These are phyloP conservation scores for Malurus cyaneus DNA, from an alignment of 2,113 vertebrate genomes.

Conservation along the genomic window DNA sequence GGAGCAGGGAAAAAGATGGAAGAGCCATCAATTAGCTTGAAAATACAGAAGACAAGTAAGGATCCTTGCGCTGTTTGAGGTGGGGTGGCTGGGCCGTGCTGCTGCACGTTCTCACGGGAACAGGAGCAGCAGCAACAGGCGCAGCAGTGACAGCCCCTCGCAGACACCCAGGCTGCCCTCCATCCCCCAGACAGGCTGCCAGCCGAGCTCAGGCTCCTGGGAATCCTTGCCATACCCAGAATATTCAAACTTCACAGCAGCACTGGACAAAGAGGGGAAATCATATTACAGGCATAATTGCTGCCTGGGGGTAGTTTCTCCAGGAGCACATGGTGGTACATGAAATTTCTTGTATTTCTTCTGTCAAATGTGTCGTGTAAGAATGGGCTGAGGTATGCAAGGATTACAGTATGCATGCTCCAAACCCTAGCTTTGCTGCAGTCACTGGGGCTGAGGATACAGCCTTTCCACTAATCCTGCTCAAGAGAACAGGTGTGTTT, in stretches of 20 bases:
- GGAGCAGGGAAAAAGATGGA: slow-evolving; percentile 13
- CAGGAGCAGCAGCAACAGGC: neutral
- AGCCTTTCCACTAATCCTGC: neutral
- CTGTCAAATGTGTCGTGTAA: neutral
- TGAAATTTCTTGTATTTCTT: neutral
- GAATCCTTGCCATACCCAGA: neutral
- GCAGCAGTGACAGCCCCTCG: neutral
- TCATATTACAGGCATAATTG: neutral
- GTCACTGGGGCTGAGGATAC: neutral
- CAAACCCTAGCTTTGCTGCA: neutral
- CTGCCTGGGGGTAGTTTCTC: neutral
- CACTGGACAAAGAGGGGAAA: neutral
- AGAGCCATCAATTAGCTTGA: neutral
- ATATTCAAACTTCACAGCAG: neutral
- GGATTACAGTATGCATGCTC: neutral
- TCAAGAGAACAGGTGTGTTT: neutral
- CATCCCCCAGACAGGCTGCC: neutral
- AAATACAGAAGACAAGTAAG: neutral
- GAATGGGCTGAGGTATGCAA: neutral
- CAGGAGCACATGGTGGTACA: neutral
- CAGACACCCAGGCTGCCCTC: neutral
- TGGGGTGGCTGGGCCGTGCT: neutral
- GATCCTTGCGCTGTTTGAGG: neutral
- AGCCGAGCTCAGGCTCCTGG: neutral
- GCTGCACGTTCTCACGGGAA: neutral